Evolutionary conservation across 2,113 vertebrate species (phyloP).

Genomic region (Garra rufa): DNA sequence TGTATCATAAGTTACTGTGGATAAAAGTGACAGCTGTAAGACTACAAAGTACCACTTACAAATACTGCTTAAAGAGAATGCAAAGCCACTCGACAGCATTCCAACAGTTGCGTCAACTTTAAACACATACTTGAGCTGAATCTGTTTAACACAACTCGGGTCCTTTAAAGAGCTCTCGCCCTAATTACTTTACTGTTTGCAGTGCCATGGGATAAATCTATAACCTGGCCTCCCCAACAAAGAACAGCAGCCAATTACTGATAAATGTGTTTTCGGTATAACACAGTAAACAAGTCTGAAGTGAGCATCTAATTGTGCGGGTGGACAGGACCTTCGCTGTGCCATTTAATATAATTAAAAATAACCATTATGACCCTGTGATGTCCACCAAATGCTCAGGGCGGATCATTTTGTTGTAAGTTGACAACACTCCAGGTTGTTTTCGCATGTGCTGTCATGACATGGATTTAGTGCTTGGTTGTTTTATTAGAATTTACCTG

Average conservation of each 20-base stretch:
- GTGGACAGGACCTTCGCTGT: not conserved
- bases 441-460: not conserved
- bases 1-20: not conserved
- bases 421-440: not conserved
- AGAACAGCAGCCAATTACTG: slow-evolving; percentile 45
- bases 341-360: slow-evolving; percentile 8
- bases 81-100: not conserved
- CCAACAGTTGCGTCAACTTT: slow-evolving; percentile 19
- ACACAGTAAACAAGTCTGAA: slow-evolving; percentile 26
- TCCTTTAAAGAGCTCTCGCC: slow-evolving; percentile 4
- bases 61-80: not conserved
- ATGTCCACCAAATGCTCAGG: not conserved
- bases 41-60: not conserved
- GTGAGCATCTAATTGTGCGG: slow-evolving; percentile 21
- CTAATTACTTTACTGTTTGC: slow-evolving; percentile 32
- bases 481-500: not conserved
- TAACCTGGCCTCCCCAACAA: slow-evolving; percentile 27
- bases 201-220: slow-evolving; percentile 31
- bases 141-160: slow-evolving; percentile 1
- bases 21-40: not conserved
- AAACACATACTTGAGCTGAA: not conserved
- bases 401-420: not conserved
- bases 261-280: slow-evolving; percentile 35
- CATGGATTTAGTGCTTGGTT: not conserved
- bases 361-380: not conserved